Conservation (phyloP, 2,113 vertebrate genomes). For the Tiliqua scincoides region DNA sequence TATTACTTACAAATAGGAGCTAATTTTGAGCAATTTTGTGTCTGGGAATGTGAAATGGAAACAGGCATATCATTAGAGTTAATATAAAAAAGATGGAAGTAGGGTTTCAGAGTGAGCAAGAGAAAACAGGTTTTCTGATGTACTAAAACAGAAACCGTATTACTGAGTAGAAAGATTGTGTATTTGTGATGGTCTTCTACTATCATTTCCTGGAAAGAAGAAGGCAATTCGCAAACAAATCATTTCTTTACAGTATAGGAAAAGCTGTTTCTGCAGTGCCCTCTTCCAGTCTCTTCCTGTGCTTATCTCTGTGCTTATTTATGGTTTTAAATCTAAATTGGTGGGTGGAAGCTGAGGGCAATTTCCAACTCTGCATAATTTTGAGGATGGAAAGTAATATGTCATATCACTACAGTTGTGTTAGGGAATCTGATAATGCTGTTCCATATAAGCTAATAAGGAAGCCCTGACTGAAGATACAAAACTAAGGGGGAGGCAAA, state of each 20-base stretch:
- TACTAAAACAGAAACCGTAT: background rate
- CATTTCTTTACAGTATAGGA: background rate
- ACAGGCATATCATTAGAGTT: slow-evolving; percentile 58
- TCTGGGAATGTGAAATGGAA: slow-evolving; percentile 60
- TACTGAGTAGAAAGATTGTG: background rate
- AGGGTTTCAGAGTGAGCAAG: slow-evolving; percentile 35
- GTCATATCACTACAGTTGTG: background rate
- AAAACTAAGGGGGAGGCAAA: background rate
- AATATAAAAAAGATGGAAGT: slow-evolving; percentile 45
- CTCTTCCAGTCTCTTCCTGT: background rate
- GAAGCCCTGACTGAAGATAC: background rate
- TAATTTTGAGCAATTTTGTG: slow-evolving; percentile 67
- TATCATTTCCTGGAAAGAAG: background rate
- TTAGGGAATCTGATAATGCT: background rate
- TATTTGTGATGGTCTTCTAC: background rate
- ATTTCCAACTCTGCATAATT: background rate
- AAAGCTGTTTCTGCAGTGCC: background rate
- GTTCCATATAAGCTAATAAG: background rate
- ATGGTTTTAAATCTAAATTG: background rate
- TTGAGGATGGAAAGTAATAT: background rate
- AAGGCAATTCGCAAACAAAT: slow-evolving; percentile 3
- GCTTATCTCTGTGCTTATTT: background rate
- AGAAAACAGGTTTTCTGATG: background rate
- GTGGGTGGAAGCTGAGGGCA: background rate
- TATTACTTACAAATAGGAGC: slow-evolving; percentile 69